These are phyloP conservation scores for Catharus ustulatus DNA, from an alignment of 2,797 vertebrate genomes.

Conservation along the genomic window DNA sequence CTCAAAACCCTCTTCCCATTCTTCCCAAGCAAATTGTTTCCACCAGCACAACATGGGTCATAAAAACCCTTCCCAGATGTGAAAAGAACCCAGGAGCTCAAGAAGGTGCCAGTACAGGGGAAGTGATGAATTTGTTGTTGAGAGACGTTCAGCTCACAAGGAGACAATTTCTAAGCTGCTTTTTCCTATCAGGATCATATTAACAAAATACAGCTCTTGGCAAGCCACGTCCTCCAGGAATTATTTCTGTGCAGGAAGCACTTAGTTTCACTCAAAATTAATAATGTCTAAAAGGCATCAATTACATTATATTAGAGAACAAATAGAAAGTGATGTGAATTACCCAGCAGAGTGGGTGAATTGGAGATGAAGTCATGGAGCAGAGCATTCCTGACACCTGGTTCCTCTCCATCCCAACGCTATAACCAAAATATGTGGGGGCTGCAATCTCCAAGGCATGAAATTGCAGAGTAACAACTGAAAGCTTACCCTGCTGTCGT, in stretches of 20 bases:
- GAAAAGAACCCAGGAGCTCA: not conserved
- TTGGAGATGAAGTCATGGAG: not conserved
- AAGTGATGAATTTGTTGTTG: not conserved
- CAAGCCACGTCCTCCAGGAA: not conserved
- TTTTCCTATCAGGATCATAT: not conserved
- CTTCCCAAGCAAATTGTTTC: not conserved
- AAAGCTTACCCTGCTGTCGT: not conserved
- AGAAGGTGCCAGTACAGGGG: not conserved
- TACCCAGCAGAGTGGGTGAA: not conserved
- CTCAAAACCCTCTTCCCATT: not conserved
- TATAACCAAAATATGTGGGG: not conserved
- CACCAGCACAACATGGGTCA: accelerated
- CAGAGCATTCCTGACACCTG: not conserved
- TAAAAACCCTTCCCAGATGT: not conserved
- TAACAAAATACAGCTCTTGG: not conserved
- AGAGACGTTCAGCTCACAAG: not conserved
- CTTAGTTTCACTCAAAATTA: conserved; percentile 39
- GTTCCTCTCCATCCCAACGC: not conserved
- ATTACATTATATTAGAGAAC: not conserved
- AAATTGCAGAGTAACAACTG: not conserved
- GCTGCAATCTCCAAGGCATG: not conserved
- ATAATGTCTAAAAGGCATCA: conserved; percentile 5
- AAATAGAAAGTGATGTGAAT: not conserved
- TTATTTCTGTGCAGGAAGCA: not conserved
- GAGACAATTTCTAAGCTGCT: not conserved